Evolutionary conservation across 2,797 vertebrate genomes (phyloP), one percentile per base, ranked within the genome.

Genomic region (Hapalemur alaotrensis): DNA sequence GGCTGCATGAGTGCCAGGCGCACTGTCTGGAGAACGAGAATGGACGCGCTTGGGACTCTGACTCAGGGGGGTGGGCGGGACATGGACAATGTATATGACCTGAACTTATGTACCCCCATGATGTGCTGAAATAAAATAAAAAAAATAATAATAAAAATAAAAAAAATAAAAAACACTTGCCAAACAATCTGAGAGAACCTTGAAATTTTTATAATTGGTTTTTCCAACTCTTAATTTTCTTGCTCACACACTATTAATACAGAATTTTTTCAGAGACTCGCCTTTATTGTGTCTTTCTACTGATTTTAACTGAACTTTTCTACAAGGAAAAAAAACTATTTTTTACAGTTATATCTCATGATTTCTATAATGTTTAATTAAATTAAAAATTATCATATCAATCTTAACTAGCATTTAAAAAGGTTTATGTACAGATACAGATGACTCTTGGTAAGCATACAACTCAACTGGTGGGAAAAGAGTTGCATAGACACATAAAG

Each of bases 341-440:
- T 70, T 95, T 82, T 87, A 65, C 12, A 82, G 12, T 30, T 89
- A 43, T 81, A 67, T 73, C 20, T 94, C 54, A 95, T 7, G 32
- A 15, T 43, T 95, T 91, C 43, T 15, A 89, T 83, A 35, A 79
- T 46, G 86, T 59, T 95, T 96, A 63, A 61, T 89, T 91, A 87
- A 92, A 73, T 59, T 73, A 75, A 69, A 35, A 67, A 65, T 79
- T 89, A 80, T 30, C 17, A 59, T 65, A 88, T 48, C 9, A 78
- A 70, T 14, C 7, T 70, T 90, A 86, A 84, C 46, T 95, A 67
- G 23, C n/a, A 83, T 57, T 50, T 76, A 41, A 76, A 93, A 90
- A 81, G 17, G 32, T 54, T 72, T 91, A 50, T 28, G 15, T 89
- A 50, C 41, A 91, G 30, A 54, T 79, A 38, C 54, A 83, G 75